Conservation (phyloP, 2,888 invertebrate genomes). For the Ceriagrion tenellum region DNA sequence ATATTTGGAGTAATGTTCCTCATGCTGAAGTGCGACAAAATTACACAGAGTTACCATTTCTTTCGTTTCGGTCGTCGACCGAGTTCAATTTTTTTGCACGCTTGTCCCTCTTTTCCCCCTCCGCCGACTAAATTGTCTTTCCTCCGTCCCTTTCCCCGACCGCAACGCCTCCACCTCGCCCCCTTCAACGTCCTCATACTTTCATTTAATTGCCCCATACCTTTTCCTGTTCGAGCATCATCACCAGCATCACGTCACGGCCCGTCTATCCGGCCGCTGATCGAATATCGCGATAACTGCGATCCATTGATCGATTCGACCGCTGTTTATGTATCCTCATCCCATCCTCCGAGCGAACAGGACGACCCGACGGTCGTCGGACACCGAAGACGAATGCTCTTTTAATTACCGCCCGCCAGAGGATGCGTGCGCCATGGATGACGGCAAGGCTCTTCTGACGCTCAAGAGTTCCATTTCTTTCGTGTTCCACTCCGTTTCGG, state of each 20-base stretch:
- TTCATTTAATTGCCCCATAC: neutral
- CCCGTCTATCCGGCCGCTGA: neutral
- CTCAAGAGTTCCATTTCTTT: neutral
- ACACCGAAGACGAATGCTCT: slow-evolving; percentile 4
- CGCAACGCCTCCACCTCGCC: neutral
- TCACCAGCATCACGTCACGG: slow-evolving; percentile 31
- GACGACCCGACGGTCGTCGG: neutral
- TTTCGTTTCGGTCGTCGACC: too few relatives aligned
- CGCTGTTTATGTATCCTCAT: slow-evolving; percentile 21
- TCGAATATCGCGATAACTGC: slow-evolving; percentile 32
- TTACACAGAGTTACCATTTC: too few relatives aligned
- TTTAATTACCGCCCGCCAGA: neutral
- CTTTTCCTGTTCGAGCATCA: slow-evolving; percentile 13
- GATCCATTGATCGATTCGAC: slow-evolving; percentile 36
- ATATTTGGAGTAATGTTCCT: too few relatives aligned
- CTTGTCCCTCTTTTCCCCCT: neutral
- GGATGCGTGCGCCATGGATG: slow-evolving; percentile 2
- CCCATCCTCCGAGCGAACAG: neutral
- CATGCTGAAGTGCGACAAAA: too few relatives aligned
- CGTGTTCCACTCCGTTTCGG: neutral
- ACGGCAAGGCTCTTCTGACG: neutral
- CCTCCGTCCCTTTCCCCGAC: neutral
- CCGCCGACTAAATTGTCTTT: neutral
- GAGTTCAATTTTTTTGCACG: neutral
- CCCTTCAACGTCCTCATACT: neutral